Conservation (phyloP, 2,888 invertebrate species). For the Drosophila niveifrons region DNA sequence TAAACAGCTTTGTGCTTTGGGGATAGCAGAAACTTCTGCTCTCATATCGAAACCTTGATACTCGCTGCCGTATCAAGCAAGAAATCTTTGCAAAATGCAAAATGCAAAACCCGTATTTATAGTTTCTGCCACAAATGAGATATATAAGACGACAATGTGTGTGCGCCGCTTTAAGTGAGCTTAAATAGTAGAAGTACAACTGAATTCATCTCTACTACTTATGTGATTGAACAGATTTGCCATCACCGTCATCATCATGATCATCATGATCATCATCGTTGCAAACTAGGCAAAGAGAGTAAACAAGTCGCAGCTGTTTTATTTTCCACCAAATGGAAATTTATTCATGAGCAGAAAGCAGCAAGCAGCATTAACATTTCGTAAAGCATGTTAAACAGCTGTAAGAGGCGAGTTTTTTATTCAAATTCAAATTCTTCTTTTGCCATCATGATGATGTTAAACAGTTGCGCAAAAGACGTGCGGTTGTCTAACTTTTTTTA, state of each 20-base stretch:
- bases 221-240: neutral
- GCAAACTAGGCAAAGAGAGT: neutral
- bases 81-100: no score
- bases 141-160: neutral
- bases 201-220: no score
- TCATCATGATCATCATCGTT: neutral
- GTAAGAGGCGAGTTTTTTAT: neutral
- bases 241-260: neutral
- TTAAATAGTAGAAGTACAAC: neutral
- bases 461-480: neutral
- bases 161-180: neutral
- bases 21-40: neutral
- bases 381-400: slow-evolving; percentile 6
- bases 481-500: slow-evolving; percentile 7
- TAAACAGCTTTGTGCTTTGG: slow-evolving; percentile 6
- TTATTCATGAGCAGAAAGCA: slow-evolving; percentile 14
- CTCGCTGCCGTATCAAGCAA: neutral
- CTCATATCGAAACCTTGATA: neutral
- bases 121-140: no score
- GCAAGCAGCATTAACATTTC: slow-evolving; percentile 7
- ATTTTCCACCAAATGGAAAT: slow-evolving; percentile 18
- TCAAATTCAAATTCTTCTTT: neutral
- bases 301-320: slow-evolving; percentile 11
- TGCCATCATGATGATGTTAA: neutral
- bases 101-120: no score